Percentiles rank a stretch among this genome's conserved stretches.
Conservation (phyloP, 35 echinoderm and acorn worm genomes). For the Nesometra sesokonis region DNA sequence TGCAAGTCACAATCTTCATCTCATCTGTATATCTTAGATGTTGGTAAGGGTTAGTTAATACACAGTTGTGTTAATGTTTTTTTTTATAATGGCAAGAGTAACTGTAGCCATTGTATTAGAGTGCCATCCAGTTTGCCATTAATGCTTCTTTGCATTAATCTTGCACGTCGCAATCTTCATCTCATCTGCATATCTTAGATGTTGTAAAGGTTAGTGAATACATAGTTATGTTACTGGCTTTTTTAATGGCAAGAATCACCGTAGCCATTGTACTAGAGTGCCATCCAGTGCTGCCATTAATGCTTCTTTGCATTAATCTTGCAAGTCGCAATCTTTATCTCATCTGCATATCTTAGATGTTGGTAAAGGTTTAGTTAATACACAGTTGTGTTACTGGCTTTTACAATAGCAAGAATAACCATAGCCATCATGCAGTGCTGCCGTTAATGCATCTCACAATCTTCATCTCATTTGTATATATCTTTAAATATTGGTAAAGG, state of each 20-base stretch:
- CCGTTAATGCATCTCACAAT: slow-evolving; percentile 48
- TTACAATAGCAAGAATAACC: slow-evolving; percentile 60
- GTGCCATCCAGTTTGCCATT: slow-evolving; percentile 68
- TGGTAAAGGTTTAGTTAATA: slow-evolving; percentile 41
- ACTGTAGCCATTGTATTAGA: slow-evolving; percentile 51
- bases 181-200: slow-evolving; percentile 30
- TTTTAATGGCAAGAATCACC: slow-evolving; percentile 51
- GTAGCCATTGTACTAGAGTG: slow-evolving; percentile 68
- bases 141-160: not conserved
- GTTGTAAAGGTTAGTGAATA: slow-evolving; percentile 40
- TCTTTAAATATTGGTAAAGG: slow-evolving; percentile 60
- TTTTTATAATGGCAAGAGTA: slow-evolving; percentile 68
- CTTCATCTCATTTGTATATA: not conserved
- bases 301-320: not conserved
- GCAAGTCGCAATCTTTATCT: too few species aligned
- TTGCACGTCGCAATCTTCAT: too few species aligned
- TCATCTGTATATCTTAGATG: slow-evolving; percentile 38
- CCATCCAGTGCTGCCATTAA: slow-evolving; percentile 57
- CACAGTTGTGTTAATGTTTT: slow-evolving; percentile 45
- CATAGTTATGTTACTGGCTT: slow-evolving; percentile 55
- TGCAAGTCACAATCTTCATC: too few species aligned
- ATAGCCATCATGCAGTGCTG: slow-evolving; percentile 64
- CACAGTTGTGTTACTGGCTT: slow-evolving; percentile 51
- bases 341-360: slow-evolving; percentile 43
- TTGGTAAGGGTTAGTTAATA: slow-evolving; percentile 40